Base-by-base conservation (phyloP, 1,140 invertebrate genomes). In the Drosophila eugracilis region DNA sequence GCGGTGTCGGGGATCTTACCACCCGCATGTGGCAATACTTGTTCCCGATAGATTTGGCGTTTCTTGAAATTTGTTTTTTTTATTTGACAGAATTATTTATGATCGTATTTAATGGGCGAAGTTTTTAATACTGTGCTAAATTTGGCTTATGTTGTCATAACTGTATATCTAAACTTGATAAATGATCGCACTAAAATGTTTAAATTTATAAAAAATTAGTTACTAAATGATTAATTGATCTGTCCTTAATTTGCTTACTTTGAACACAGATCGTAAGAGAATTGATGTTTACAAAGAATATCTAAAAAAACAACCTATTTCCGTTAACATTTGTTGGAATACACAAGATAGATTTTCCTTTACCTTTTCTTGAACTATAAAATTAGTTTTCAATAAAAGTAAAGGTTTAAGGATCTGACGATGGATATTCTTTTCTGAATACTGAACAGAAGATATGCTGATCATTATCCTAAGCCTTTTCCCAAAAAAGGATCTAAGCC, bases 1-100 rank as follows among this genome's bases (percentile, higher is more conserved):
- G 94, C 94, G 47, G 94, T 93, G 53, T 95, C 94, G 0, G 94
- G 94, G 62, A 95, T 94, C 90, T 94, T 94, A 4, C 94, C 94
- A 32, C 94, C 94, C 9, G 92, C 86, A 57, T 93, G 92, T 14
- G 94, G 94, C 21, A 94, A 69, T 12, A 95, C 93, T 80, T 95
- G 93, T 71, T 95, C 94, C 22, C 94, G 92, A 91, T 94, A 95
- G 59, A 95, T 93, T 81, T 95, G 94, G 19, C 94, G 92, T 84
- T 95, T 95, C 90, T 93, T 91, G 48, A 90, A 90, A 86, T 48
- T 44, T 30, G 28, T 54, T 77, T 57, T 52, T 12, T n/a, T 32
- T 32, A n/a, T n/a, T 26, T 14, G 41, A 66, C 28, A 73, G 9
- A 24, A 78, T 74, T 65, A 84, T 78, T 78, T 78, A 83, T 62